Conservation (phyloP, 2,888 invertebrate genomes). For the Drosophila subsilvestris region DNA sequence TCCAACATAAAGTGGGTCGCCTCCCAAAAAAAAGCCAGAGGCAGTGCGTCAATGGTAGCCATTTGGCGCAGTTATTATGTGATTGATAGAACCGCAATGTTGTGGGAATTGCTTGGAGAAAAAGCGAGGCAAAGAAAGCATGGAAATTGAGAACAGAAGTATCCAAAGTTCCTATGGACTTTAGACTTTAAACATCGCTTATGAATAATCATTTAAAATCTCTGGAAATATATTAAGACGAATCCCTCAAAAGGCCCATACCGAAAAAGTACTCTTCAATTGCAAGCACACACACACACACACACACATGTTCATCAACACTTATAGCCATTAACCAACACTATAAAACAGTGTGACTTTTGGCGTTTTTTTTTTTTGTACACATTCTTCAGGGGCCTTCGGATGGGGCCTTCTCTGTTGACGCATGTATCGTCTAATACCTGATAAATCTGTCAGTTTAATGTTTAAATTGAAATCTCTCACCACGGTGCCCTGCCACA, state of each 20-base stretch:
- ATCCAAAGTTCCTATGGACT: not conserved
- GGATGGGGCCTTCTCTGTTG: constrained; percentile 45
- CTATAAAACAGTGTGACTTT: constrained; percentile 22
- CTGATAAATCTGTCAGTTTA: constrained; percentile 83
- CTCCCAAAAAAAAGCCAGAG: constrained; percentile 3
- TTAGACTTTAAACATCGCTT: not conserved
- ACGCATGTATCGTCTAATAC: constrained; percentile 79
- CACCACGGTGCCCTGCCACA: constrained; percentile 57
- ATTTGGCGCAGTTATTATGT: not conserved
- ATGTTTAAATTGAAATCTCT: constrained; percentile 81
- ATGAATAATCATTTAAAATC: not conserved
- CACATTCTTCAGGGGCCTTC: constrained; percentile 22
- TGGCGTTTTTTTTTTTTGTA: constrained; percentile 1
- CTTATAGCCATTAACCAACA: constrained; percentile 9
- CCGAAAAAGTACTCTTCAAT: not conserved
- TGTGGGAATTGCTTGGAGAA: not conserved
- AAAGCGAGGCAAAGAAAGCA: not conserved
- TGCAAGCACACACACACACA: not conserved
- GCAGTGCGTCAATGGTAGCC: constrained; percentile 12
- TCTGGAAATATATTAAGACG: too few relatives aligned
- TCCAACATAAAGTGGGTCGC: constrained; percentile 65
- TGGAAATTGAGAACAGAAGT: not conserved
- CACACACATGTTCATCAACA: constrained; percentile 4
- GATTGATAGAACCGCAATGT: constrained; percentile 2
- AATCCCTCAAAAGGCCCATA: not conserved